Evolutionary conservation across 2,113 vertebrate genomes (phyloP), one percentile per base, ranked within the genome.

Genomic region (Ailuropoda melanoleuca): DNA sequence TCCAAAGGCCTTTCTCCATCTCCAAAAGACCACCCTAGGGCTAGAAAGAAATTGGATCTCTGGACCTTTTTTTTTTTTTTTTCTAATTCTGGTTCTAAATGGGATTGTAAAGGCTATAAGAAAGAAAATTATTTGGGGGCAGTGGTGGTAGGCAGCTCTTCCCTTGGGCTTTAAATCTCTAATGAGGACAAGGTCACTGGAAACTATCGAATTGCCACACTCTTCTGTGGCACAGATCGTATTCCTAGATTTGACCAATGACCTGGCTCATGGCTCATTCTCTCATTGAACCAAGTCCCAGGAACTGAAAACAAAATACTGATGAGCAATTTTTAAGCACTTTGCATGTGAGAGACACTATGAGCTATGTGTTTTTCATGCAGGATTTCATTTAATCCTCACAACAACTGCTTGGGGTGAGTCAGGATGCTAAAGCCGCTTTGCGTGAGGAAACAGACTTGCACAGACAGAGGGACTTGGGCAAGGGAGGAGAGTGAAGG

Each of bases 41-140:
- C 55, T 91, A 81, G 39, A 89, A 95, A 37, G 87, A 86, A 82
- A 97, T 89, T 85, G 64, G 78, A 91, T 89, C 15, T 68, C 46
- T 50, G 43, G 80, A 85, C 34, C 8, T 56, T 86, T 39, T 60
- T 75, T 31, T 43, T 8, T 12, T 66, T 55, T 58, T 56, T 60
- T 74, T 74, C 50, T 4, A 50, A 81, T 97, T 91, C 84, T 77
- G 37, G 9, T 72, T 95, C 72, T 89, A 95, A 95, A 92, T 94
- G 46, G 78, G 66, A 86, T 72, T 82, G 56, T 89, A 56, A 88
- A 37, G n/a, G 56, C 48, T 80, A 43, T 70, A 85, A 86, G 19
- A 62, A 56, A 77, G 58, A n/a, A 84, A 92, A 81, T 70, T 56
- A 82, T 91, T 43, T 43, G 83, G 68, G 53, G 56, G n/a, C 43